phyloP scores from a whole-genome alignment of 2,888 invertebrate genomes.

The Rhorus exstirpatorius region DNA sequence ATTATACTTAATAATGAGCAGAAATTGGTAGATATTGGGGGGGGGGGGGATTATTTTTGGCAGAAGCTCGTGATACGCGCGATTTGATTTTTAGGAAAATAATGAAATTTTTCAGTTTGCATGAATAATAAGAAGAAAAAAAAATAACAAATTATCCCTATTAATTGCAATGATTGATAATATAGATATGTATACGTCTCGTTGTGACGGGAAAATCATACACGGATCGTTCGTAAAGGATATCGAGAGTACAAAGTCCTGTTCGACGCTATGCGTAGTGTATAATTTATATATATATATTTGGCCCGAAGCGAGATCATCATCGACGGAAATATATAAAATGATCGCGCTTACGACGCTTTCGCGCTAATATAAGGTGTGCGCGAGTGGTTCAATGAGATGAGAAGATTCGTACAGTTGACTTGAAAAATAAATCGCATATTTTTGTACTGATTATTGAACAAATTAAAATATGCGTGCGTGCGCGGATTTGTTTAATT shows the following conservation, averaged over 20 bases:
- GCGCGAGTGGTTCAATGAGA: background rate
- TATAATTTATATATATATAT: slow-evolving; percentile 6
- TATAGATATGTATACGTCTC: no score
- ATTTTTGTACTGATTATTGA: no score
- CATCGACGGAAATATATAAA: slow-evolving; percentile 61
- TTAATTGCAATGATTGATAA: slow-evolving; percentile 6
- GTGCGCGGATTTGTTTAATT: background rate
- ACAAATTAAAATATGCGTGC: no score
- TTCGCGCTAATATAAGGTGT: background rate
- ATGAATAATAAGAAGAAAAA: background rate
- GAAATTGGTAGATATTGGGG: no score
- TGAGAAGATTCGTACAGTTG: no score
- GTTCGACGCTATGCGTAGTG: background rate
- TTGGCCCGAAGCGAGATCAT: slow-evolving; percentile 49
- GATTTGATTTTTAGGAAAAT: no score
- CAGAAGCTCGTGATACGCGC: no score
- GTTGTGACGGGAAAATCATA: background rate
- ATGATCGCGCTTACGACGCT: slow-evolving; percentile 4
- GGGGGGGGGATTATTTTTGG: no score
- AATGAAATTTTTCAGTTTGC: no score
- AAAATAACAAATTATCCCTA: background rate
- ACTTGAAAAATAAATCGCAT: no score
- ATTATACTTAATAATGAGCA: no score
- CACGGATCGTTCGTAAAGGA: slow-evolving; percentile 26
- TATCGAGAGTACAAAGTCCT: slow-evolving; percentile 64